Conservation (phyloP, 2,888 invertebrate species). For the Baccha elongata region DNA sequence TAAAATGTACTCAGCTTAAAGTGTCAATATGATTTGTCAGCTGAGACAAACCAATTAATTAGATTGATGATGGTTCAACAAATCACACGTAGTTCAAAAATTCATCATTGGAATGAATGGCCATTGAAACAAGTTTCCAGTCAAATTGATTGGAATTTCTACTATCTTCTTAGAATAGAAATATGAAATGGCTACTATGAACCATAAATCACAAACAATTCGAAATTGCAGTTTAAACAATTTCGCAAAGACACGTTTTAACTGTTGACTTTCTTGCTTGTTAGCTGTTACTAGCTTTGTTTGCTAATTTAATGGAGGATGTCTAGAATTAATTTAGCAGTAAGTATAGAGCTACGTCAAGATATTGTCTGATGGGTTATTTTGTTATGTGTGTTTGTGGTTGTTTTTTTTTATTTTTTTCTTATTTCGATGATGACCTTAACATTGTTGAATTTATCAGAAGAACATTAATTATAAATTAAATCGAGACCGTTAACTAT, state of each 20-base stretch:
- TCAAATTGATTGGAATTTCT: constrained; percentile 1
- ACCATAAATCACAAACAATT: constrained; percentile 28
- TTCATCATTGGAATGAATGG: constrained; percentile 24
- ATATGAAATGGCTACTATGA: constrained; percentile 1
- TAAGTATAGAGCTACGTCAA: too few relatives aligned
- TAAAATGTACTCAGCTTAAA: constrained; percentile 8
- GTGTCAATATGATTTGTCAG: constrained; percentile 30
- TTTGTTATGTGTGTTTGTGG: too few relatives aligned
- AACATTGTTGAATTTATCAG: constrained; percentile 31
- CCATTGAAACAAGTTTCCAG: constrained; percentile 3
- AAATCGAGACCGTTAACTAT: constrained; percentile 17
- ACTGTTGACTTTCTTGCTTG: constrained; percentile 14
- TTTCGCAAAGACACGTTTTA: constrained; percentile 16
- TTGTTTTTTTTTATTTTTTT: not conserved
- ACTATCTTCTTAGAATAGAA: not conserved
- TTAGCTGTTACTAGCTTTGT: constrained; percentile 1
- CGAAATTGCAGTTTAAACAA: constrained; percentile 37
- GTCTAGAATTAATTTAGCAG: constrained; percentile 9
- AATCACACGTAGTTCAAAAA: not conserved
- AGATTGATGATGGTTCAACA: not conserved
- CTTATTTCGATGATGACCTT: constrained; percentile 33
- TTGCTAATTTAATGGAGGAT: constrained; percentile 26
- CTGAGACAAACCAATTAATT: constrained; percentile 25
- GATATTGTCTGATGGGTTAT: too few relatives aligned
- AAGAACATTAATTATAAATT: constrained; percentile 8